Conservation (phyloP, 2,113 vertebrate genomes). For the Erythrocercus mccallii region DNA sequence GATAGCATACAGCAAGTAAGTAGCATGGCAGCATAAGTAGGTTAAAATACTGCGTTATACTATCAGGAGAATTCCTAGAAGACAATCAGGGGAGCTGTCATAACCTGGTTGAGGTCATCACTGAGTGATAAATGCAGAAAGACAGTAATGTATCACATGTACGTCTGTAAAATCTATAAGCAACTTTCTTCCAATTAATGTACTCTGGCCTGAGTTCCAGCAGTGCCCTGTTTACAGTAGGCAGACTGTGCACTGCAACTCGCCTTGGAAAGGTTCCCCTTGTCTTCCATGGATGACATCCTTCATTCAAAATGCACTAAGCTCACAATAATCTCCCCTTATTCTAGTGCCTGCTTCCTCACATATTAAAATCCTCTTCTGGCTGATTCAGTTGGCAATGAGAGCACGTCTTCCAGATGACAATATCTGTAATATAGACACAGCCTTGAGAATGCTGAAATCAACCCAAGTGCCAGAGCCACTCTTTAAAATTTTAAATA, state of each 20-base stretch:
- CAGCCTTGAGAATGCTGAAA: background rate
- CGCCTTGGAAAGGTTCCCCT: background rate
- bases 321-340: background rate
- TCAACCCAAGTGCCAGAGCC: background rate
- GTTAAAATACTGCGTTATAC: background rate
- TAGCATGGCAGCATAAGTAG: background rate
- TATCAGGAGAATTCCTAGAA: background rate
- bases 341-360: background rate
- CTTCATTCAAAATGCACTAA: background rate
- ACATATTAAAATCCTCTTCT: background rate
- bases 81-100: background rate
- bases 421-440: background rate
- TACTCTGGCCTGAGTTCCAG: background rate
- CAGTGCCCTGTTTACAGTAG: background rate
- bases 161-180: background rate
- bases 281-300: background rate
- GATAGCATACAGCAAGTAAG: background rate
- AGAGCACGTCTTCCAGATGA: background rate
- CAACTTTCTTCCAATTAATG: background rate
- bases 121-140: background rate
- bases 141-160: background rate
- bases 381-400: background rate
- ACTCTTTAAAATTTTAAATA: constrained; percentile 49
- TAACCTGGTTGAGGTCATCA: background rate
- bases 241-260: background rate